phyloP scores from a whole-genome alignment of 2,797 vertebrate species.

The Syngnathus acus region DNA sequence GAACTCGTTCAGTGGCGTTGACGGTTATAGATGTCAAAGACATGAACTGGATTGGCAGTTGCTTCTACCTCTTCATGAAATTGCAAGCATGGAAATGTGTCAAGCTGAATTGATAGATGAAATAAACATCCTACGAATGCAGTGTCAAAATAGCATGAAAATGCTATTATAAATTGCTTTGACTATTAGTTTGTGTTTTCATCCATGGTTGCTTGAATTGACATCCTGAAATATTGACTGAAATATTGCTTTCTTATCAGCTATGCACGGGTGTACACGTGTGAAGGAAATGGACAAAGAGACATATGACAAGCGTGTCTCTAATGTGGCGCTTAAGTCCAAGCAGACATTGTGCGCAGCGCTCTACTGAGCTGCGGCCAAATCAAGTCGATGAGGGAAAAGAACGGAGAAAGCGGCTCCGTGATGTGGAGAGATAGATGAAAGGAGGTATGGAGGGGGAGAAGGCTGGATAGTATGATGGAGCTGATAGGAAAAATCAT shows the following conservation, averaged over 20 bases:
- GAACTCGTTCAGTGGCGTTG: too few species aligned
- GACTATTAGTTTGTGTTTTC: neutral
- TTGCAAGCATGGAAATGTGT: neutral
- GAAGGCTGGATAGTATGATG: constrained; percentile 66
- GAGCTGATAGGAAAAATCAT: constrained; percentile 71
- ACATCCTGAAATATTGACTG: neutral
- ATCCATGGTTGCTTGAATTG: neutral
- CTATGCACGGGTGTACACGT: constrained; percentile 1
- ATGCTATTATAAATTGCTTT: neutral
- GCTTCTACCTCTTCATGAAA: too few species aligned
- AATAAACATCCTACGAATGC: neutral
- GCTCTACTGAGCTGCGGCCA: constrained; percentile 45
- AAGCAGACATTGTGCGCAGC: constrained; percentile 29
- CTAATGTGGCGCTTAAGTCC: constrained; percentile 23
- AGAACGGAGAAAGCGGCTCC: constrained; percentile 8
- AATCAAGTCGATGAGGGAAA: constrained; percentile 56
- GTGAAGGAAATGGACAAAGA: constrained; percentile 9
- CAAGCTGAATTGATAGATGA: neutral
- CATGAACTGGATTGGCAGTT: too few species aligned
- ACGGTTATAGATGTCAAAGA: too few species aligned
- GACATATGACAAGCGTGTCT: constrained; percentile 18
- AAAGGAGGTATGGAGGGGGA: constrained; percentile 38
- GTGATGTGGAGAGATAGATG: constrained; percentile 17
- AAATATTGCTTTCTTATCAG: constrained; percentile 3
- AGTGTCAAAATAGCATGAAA: neutral